These are phyloP conservation scores for Neocrepidodera transversa DNA, from an alignment of 2,888 invertebrate genomes.

Conservation along the genomic window DNA sequence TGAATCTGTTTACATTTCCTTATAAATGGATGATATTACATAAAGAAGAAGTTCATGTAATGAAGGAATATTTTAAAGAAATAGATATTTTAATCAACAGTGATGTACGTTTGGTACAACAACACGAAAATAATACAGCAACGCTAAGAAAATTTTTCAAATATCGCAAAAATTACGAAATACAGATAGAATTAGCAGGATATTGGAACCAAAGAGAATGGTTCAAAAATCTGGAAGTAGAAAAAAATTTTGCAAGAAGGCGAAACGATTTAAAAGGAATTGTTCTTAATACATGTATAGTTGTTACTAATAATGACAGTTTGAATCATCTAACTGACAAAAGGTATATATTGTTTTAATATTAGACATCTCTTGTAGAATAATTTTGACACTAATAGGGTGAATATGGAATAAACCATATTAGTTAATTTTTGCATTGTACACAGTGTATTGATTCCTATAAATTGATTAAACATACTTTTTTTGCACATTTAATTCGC, in stretches of 20 bases:
- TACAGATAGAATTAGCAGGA: constrained; percentile 48
- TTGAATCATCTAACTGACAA: constrained; percentile 68
- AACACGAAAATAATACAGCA: constrained; percentile 51
- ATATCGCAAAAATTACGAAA: constrained; percentile 32
- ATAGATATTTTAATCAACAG: constrained; percentile 61
- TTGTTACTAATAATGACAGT: constrained; percentile 68
- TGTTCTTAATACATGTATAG: constrained; percentile 65
- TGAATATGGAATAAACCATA: background rate
- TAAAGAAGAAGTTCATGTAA: background rate
- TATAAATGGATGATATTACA: constrained; percentile 62
- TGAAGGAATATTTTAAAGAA: constrained; percentile 37
- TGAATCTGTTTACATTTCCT: constrained; percentile 62
- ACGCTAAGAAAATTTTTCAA: constrained; percentile 47
- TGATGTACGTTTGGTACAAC: constrained; percentile 61
- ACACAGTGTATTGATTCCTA: too few species aligned
- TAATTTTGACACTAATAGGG: constrained; percentile 26
- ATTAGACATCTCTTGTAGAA: too few species aligned
- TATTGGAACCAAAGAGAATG: constrained; percentile 42
- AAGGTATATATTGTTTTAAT: constrained; percentile 59
- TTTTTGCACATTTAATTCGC: too few species aligned
- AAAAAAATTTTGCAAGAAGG: constrained; percentile 51
- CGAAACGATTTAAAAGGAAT: constrained; percentile 62
- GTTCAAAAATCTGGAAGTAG: constrained; percentile 35
- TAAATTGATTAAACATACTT: too few species aligned
- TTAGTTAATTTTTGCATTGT: too few species aligned